Evolutionary conservation across 2,888 invertebrate species (phyloP).

Genomic region (Spodoptera picta): DNA sequence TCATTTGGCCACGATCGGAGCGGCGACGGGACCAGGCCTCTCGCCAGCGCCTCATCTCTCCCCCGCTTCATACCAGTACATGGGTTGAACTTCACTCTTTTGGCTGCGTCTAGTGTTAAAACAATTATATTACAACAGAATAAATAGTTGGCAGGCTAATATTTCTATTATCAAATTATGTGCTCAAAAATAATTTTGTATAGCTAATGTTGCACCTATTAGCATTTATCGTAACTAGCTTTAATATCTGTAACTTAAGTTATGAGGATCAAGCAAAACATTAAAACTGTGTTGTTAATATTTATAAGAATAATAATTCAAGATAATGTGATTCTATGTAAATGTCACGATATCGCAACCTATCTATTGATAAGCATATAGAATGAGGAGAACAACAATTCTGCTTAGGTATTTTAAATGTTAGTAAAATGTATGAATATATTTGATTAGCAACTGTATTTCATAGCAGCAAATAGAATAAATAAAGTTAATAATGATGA

Average conservation of each 20-base stretch:
- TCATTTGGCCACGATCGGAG: conserved; percentile 94
- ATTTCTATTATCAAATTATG: conserved; percentile 41
- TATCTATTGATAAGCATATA: conserved; percentile 12
- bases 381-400: conserved; percentile 4
- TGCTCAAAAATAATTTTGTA: conserved; percentile 54
- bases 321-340: conserved; percentile 26
- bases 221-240: conserved; percentile 56
- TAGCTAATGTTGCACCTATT: conserved; percentile 45
- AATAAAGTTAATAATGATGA: conserved; percentile 25
- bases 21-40: conserved; percentile 91
- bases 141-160: conserved; percentile 36
- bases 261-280: conserved; percentile 21
- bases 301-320: conserved; percentile 34
- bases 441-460: conserved; percentile 20
- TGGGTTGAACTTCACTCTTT: conserved; percentile 88
- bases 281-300: conserved; percentile 40
- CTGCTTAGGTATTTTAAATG: conserved; percentile 15
- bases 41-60: conserved; percentile 94
- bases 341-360: conserved; percentile 14
- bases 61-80: conserved; percentile 94
- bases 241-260: conserved; percentile 48
- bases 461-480: conserved; percentile 23
- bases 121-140: conserved; percentile 38
- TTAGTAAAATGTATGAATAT: conserved; percentile 10
- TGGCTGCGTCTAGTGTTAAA: conserved; percentile 42